Conservation (phyloP, 2,113 vertebrate genomes). For the Tragelaphus strepsiceros region DNA sequence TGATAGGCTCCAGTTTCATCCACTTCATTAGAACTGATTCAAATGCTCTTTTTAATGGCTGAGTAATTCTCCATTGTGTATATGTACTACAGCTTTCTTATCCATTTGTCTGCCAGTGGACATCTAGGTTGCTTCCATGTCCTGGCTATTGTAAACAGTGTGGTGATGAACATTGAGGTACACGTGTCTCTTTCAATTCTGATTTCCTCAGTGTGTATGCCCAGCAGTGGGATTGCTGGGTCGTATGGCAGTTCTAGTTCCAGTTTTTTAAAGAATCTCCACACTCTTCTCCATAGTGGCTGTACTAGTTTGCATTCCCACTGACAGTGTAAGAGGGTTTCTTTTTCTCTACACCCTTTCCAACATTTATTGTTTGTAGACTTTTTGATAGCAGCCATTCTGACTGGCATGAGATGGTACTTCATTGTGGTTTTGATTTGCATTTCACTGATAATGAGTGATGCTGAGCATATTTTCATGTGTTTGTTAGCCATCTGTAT, state of each 20-base stretch:
- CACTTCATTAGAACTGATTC: neutral
- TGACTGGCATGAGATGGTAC: neutral
- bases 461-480: neutral
- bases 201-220: neutral
- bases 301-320: neutral
- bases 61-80: neutral
- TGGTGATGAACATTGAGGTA: neutral
- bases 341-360: neutral
- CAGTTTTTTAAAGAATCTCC: neutral
- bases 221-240: neutral
- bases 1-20: neutral
- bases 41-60: neutral
- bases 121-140: neutral
- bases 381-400: neutral
- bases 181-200: neutral
- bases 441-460: neutral
- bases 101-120: neutral
- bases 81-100: neutral
- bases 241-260: neutral
- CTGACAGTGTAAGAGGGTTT: neutral
- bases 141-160: neutral
- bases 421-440: neutral
- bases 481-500: neutral
- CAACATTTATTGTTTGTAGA: neutral
- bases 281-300: neutral